Conservation (phyloP, 1,140 invertebrate species). For the Choristoneura fumiferana region DNA sequence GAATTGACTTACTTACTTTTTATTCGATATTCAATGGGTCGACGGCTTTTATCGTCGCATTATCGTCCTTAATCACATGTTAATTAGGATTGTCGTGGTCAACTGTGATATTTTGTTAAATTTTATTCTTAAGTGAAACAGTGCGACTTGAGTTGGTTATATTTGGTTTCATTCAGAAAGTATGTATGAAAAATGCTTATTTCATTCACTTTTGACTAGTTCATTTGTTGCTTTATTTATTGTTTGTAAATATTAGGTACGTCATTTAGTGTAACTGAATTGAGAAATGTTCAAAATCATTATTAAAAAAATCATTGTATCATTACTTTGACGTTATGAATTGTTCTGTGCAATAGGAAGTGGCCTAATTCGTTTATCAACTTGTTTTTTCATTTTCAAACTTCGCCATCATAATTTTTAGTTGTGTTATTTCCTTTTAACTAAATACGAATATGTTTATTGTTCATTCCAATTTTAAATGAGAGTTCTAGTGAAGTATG, state of each 20-base stretch:
- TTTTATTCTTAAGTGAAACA: constrained; percentile 70
- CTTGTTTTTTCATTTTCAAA: constrained; percentile 56
- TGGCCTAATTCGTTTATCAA: constrained; percentile 54
- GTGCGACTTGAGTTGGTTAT: constrained; percentile 46
- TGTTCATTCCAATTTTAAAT: constrained; percentile 76
- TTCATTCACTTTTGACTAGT: constrained; percentile 43
- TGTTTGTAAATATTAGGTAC: constrained; percentile 70
- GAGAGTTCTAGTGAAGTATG: constrained; percentile 69
- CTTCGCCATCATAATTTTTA: constrained; percentile 61
- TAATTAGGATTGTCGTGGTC: constrained; percentile 70
- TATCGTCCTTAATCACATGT: constrained; percentile 50
- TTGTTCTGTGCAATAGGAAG: constrained; percentile 68
- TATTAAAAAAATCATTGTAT: constrained; percentile 25
- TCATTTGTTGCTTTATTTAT: constrained; percentile 73
- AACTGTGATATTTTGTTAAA: constrained; percentile 78
- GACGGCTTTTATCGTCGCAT: constrained; percentile 29
- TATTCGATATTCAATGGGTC: constrained; percentile 7
- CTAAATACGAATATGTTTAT: constrained; percentile 74
- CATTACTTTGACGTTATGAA: constrained; percentile 39
- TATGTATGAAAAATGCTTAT: constrained; percentile 45
- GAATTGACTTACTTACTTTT: constrained; percentile 28
- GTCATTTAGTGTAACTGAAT: constrained; percentile 48
- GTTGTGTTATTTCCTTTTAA: constrained; percentile 75
- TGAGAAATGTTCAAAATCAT: constrained; percentile 48
- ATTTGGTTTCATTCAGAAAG: constrained; percentile 36